phyloP scores from a whole-genome alignment of 2,797 vertebrate genomes.

The Taeniopygia guttata region DNA sequence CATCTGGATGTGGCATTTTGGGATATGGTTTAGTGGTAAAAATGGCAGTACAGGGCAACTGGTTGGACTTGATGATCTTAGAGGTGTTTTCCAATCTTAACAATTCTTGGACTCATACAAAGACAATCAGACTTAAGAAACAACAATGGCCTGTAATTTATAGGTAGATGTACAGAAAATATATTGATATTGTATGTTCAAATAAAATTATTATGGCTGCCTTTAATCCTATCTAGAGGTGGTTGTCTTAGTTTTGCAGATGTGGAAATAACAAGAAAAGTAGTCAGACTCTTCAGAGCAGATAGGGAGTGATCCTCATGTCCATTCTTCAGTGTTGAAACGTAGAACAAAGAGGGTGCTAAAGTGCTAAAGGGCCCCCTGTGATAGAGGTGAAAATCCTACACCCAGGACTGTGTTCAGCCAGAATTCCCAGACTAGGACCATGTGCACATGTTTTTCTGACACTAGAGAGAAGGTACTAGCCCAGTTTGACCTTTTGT shows the following conservation, averaged over 20 bases:
- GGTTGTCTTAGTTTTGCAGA: background rate
- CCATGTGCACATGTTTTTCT: accelerated
- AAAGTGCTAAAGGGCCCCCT: background rate
- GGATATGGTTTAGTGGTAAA: background rate
- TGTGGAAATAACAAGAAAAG: background rate
- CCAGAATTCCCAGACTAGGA: background rate
- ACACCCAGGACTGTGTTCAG: accelerated
- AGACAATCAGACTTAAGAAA: background rate
- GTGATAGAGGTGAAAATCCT: background rate
- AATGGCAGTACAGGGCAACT: background rate
- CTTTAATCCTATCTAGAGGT: background rate
- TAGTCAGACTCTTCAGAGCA: background rate
- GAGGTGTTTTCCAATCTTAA: background rate
- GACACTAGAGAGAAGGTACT: background rate
- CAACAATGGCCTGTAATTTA: background rate
- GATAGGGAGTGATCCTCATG: background rate
- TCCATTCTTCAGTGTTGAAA: background rate
- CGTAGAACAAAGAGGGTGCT: background rate
- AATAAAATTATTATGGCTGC: background rate
- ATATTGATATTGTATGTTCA: background rate
- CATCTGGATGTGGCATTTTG: background rate
- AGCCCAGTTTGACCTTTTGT: background rate
- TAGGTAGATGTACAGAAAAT: background rate
- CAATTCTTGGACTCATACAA: background rate
- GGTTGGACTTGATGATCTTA: background rate